Evolutionary conservation across 2,113 vertebrate species (phyloP).

Genomic region (Neoarius graeffei): DNA sequence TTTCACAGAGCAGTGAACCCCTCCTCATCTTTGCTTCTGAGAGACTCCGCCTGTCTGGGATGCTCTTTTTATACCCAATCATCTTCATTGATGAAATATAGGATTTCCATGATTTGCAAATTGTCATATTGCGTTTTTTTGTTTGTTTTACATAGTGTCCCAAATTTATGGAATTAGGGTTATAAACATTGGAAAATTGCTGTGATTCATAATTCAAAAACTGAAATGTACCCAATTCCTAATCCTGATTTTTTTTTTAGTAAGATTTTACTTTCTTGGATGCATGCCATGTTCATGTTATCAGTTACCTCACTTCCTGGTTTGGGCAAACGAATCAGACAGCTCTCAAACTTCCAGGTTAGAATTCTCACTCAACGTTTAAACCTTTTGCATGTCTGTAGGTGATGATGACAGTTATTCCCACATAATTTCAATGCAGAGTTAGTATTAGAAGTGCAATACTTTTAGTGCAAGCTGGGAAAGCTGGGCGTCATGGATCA

Average conservation of each 20-base stretch:
- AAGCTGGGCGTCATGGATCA: not conserved
- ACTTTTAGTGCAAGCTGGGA: not conserved
- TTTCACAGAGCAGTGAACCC: too few species aligned
- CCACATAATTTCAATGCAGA: not conserved
- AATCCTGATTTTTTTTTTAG: not conserved
- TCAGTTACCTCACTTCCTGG: not conserved
- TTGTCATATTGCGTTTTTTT: too few species aligned
- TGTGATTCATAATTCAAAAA: too few species aligned
- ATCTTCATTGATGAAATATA: too few species aligned
- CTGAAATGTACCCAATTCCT: not conserved
- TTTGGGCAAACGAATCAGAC: too few species aligned
- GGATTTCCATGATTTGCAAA: too few species aligned
- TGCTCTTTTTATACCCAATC: too few species aligned
- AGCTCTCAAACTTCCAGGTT: not conserved
- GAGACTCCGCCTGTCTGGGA: too few species aligned
- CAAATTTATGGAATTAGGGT: too few species aligned
- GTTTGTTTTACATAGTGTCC: too few species aligned
- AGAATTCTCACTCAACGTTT: not conserved
- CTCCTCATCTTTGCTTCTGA: too few species aligned
- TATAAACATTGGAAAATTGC: too few species aligned
- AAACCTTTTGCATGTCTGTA: not conserved
- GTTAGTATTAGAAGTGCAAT: not conserved
- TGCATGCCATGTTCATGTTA: not conserved
- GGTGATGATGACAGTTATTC: not conserved
- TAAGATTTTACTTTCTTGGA: not conserved